Percentiles rank a stretch among this genome's conserved stretches.
Conservation (phyloP, 2,797 vertebrate genomes). For the Zenarchopterus dispar region DNA sequence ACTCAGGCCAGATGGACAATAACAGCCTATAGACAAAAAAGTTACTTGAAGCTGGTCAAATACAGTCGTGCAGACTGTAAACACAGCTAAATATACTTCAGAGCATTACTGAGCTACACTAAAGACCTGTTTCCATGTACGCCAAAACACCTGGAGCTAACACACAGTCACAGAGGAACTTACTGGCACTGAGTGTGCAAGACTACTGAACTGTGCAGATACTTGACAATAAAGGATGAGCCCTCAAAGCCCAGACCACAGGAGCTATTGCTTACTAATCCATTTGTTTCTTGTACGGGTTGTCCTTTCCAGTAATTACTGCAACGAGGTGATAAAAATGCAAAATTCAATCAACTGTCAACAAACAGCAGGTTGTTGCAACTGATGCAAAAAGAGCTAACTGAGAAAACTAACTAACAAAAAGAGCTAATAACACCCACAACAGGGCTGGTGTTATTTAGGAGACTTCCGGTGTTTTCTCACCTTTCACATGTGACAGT, state of each 20-base stretch:
- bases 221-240: conserved; percentile 46
- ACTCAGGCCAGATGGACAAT: conserved; percentile 11
- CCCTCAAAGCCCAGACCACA: conserved; percentile 18
- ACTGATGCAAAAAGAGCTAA: too few relatives aligned
- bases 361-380: not conserved
- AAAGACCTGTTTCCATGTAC: conserved; percentile 17
- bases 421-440: too few relatives aligned
- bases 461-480: too few relatives aligned
- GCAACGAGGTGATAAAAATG: not conserved
- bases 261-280: conserved; percentile 26
- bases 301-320: conserved; percentile 19
- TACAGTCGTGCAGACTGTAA: conserved; percentile 25
- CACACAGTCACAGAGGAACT: conserved; percentile 41
- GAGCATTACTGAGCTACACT: conserved; percentile 12
- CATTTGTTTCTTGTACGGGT: conserved; percentile 21
- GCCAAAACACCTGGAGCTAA: conserved; percentile 34
- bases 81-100: conserved; percentile 19
- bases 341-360: not conserved
- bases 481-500: too few relatives aligned
- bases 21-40: conserved; percentile 32
- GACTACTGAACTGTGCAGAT: conserved; percentile 34
- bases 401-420: too few relatives aligned
- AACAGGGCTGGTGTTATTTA: too few relatives aligned
- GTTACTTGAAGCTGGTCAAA: conserved; percentile 25
- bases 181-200: conserved; percentile 34